Base-by-base conservation (phyloP, 2,888 invertebrate genomes). In the Digitonthophagus gazella region DNA sequence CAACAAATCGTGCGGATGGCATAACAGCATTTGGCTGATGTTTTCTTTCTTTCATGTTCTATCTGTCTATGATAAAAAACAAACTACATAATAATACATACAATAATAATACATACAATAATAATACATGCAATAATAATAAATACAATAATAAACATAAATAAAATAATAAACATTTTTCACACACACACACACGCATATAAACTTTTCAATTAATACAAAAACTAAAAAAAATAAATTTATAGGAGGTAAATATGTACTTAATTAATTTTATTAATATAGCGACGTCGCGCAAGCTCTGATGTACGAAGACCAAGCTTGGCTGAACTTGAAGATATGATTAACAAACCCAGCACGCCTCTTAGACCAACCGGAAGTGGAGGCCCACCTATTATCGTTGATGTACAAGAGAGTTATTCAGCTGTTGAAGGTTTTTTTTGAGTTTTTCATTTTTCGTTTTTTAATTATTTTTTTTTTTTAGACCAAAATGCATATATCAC, bases 401-500 rank as follows among this genome's bases (percentile, higher is more conserved):
- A 96, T 83, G 92, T 95, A 58, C 94, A 96, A 83, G 95, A 96
- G 81, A 97, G 93, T 80, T 97, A 98, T 84, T 93, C 97, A 61
- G 96, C 96, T 70, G 92, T 96, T 83, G 98, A 98, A 92, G 97
- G 98, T 97, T 2, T 44, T 44, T 82, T 61, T 67, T 56, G 14
- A 14, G 11, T 44, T 16, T 15, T 58, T 15, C 58, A n/a, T n/a
- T 15, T 16, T 15, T 28, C n/a, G 58, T 65, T 4, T 18, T 15
- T 11, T 58, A 18, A 64, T 28, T 14, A 22, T 15, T 15, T 44
- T 4, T 68, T 66, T 67, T 15, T 66, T 79, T 71, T 83, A 95
- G 97, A 96, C 86, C 91, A 92, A 85, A 95, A 93, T 79, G 97
- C 93, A 67, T 96, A 96, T 83, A 91, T 98, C 80, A 94, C 94